Evolutionary conservation across 2,888 invertebrate genomes (phyloP), one percentile per base, ranked within the genome.

Genomic region (Yponomeuta sedellus): DNA sequence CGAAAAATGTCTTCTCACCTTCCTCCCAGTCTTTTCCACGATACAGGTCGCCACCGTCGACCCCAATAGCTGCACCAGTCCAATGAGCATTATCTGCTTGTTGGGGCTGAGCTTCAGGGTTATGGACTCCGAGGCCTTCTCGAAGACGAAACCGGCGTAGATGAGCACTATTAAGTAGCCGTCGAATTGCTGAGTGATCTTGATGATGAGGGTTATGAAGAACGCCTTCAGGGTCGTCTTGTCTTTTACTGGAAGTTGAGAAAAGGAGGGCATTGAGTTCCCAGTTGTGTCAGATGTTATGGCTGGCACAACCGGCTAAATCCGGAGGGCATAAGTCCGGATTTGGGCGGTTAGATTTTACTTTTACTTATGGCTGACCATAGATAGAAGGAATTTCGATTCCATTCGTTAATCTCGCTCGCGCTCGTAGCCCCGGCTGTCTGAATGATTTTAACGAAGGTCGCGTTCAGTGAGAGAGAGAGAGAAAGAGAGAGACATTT

Each of bases 111-210:
- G 78, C 4, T 79, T 74, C 10, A 86, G 64, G 62, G 74, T 80
- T 67, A 86, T 83, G 56, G 81, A 75, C 25, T 87, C 85, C 0
- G 87, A 81, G 0, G 90, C 90, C n/a, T 72, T 71, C 68, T 83
- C 82, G 72, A 90, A 89, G 25, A 91, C 85, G 70, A 80, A 81
- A 0, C 90, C 86, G 0, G 90, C 87, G 75, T 82, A 91, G 66
- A 91, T 88, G 19, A 91, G 80, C 2, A 90, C 87, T 66, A 90
- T 90, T 34, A 91, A 81, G 73, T 90, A 90, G 0, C 91, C 91
- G 69, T 90, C 84, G 71, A 91, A 89, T 69, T 91, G 91, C 69
- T 91, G 91, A 0, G 89, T 80, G 39, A 91, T 85, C 71, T 90
- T 90, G 65, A 91, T 86, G 8, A 90, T 80, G 8, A 88, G 67